Conservation (phyloP, 2,888 invertebrate species). For the Drosophila anomalata region DNA sequence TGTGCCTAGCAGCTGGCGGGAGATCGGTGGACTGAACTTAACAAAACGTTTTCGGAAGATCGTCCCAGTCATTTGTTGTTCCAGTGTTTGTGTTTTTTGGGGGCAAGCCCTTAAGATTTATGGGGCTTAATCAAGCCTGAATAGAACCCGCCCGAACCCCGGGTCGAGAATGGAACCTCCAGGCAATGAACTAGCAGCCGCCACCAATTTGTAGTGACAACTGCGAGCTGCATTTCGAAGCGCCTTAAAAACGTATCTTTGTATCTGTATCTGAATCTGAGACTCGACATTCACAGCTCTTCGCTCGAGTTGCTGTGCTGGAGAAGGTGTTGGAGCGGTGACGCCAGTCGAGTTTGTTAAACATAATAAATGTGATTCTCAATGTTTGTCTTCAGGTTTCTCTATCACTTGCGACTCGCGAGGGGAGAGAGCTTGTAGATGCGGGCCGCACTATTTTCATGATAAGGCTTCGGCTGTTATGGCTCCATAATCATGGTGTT, state of each 20-base stretch:
- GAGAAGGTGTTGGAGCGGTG: slow-evolving; percentile 60
- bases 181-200: slow-evolving; percentile 32
- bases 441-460: slow-evolving; percentile 46
- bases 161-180: slow-evolving; percentile 16
- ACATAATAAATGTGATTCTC: slow-evolving; percentile 77
- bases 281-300: slow-evolving; percentile 31
- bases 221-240: slow-evolving; percentile 67
- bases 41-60: slow-evolving; percentile 62
- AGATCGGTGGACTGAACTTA: slow-evolving; percentile 53
- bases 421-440: slow-evolving; percentile 30
- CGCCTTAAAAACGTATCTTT: slow-evolving; percentile 66
- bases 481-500: slow-evolving; percentile 46
- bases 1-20: slow-evolving; percentile 49
- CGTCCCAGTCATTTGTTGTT: slow-evolving; percentile 26
- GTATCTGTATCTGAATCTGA: slow-evolving; percentile 42
- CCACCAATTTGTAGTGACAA: slow-evolving; percentile 78
- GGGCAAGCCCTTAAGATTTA: slow-evolving; percentile 66
- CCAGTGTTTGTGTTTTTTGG: slow-evolving; percentile 10
- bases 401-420: slow-evolving; percentile 5
- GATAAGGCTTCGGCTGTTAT: slow-evolving; percentile 46
- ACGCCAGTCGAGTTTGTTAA: slow-evolving; percentile 75
- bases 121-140: slow-evolving; percentile 67
- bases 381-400: slow-evolving; percentile 55
- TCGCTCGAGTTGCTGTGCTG: slow-evolving; percentile 20
- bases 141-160: slow-evolving; percentile 28